Evolutionary conservation across 1,140 invertebrate species (phyloP), one percentile per base, ranked within the genome.

Genomic region (Papilio machaon): DNA sequence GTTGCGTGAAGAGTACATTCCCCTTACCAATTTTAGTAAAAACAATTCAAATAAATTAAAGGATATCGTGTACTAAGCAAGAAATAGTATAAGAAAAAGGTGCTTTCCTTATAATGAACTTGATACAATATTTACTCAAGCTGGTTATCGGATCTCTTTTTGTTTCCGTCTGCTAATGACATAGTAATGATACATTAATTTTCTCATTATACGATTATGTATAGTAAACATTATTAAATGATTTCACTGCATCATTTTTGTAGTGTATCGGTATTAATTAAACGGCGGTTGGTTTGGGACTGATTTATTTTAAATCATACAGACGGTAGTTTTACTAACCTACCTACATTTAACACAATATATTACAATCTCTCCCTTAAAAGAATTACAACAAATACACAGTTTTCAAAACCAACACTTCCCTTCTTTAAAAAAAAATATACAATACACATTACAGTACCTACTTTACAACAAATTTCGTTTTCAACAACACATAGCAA

Each of bases 141-240:
- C 64, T 38, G 64, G 13, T 70, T 70, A 70, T 70, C 30, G 3
- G 23, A 70, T 70, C 64, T 30, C 64, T 70, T 70, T 70, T 70
- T 70, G 64, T 70, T 70, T 70, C 64, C 64, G 64, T 38, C 30
- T 23, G 30, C 30, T 70, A 70, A 70, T 70, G 64, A 70, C 64
- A 70, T 38, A 70, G 64, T 70, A 70, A 70, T 70, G 64, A 70
- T 70, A 70, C 64, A 38, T 38, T 70, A 70, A 70, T 70, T 70
- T 7, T 70, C 23, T 35, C 30, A 70, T 70, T 67, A 67, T 30
- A 35, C 11, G 60, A 67, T 67, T 35, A 70, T 13, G 30, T 67
- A 30, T 5, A 67, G 60, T 17, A 70, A 70, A 70, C 64, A 38
- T 17, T 70, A 38, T 70, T 70, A 70, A 70, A 70, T 38, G 13